Evolutionary conservation across 1,140 invertebrate genomes (phyloP), one percentile per base, ranked within the genome.

Genomic region (Drosophila biarmipes): DNA sequence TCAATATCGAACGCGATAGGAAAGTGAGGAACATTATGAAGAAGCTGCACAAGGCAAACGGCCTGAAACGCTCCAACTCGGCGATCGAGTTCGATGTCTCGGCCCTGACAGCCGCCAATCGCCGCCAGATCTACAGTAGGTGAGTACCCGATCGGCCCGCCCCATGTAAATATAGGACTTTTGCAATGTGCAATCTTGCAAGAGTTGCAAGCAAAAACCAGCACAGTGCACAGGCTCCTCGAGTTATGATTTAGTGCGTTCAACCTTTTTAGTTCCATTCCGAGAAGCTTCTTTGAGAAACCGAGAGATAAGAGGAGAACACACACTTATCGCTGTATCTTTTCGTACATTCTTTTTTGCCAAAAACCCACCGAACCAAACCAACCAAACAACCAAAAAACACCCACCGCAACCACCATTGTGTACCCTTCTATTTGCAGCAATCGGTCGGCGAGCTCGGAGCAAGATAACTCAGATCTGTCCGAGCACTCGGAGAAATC

Each of bases 41-140:
- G 80, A 91, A 91, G 81, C 76, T 91, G 74, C 84, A 91, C 80
- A 91, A 91, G 76, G 81, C 80, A 72, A 92, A 92, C 59, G 89
- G 90, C 72, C 72, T 91, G 58, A 91, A 91, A 72, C 93, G 96
- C 34, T 95, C 96, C 8, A 95, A 96, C 78, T 96, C 95, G 56
- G 95, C 95, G 6, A 95, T 95, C 4, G 96, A 96, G 78, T 93
- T 96, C 37, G 94, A 96, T 80, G 93, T 94, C 19, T 93, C 94
- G 42, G 93, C 94, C 5, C 93, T 96, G 56, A 93, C 94, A 6
- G 94, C 95, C 0, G 95, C 95, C 0, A 94, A 93, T 75, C 94
- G 93, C 75, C 89, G 94, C 57, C 85, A 91, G 76, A 78, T 92
- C 56, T 92, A 91, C 43, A 92, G 91, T 89, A 84, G 91, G 91